A percentile compares a stretch with the other conserved stretches of the same genome.
Conservation (phyloP, 2,888 invertebrate species). For the Lochmaea capreae region DNA sequence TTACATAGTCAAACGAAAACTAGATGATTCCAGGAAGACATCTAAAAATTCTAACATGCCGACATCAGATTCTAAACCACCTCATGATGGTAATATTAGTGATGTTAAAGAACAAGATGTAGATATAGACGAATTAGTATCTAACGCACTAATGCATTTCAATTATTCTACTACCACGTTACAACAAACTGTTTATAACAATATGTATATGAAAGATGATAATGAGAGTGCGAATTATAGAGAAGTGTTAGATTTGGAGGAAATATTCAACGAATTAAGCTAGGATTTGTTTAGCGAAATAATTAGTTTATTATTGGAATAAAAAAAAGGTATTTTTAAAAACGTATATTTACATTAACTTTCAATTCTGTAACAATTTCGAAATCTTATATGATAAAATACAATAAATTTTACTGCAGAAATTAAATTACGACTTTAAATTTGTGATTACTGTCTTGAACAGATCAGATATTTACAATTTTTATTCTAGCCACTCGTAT, state of each 20-base stretch:
- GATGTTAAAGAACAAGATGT: conserved; percentile 1
- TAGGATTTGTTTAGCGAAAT: neutral
- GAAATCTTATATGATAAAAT: conserved; percentile 20
- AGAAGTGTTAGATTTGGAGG: conserved; percentile 8
- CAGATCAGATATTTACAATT: neutral
- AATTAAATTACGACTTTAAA: neutral
- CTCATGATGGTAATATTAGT: conserved; percentile 5
- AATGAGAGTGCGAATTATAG: neutral
- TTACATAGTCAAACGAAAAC: conserved; percentile 43
- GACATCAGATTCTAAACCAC: neutral
- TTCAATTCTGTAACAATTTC: conserved; percentile 13
- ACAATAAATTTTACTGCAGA: neutral
- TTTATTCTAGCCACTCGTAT: too few species aligned
- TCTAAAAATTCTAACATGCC: neutral
- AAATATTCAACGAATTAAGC: conserved; percentile 16
- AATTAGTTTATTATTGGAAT: neutral
- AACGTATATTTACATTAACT: conserved; percentile 27
- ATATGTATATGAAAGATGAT: neutral
- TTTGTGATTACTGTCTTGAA: neutral
- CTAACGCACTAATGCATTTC: conserved; percentile 13
- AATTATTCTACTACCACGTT: conserved; percentile 7
- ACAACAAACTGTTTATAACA: neutral
- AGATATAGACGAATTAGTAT: conserved; percentile 23
- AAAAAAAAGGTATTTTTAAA: conserved; percentile 14
- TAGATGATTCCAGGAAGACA: conserved; percentile 44